Evolutionary conservation across 1,140 invertebrate species (phyloP), one percentile per base, ranked within the genome.

Genomic region (Coenobita brevimanus): DNA sequence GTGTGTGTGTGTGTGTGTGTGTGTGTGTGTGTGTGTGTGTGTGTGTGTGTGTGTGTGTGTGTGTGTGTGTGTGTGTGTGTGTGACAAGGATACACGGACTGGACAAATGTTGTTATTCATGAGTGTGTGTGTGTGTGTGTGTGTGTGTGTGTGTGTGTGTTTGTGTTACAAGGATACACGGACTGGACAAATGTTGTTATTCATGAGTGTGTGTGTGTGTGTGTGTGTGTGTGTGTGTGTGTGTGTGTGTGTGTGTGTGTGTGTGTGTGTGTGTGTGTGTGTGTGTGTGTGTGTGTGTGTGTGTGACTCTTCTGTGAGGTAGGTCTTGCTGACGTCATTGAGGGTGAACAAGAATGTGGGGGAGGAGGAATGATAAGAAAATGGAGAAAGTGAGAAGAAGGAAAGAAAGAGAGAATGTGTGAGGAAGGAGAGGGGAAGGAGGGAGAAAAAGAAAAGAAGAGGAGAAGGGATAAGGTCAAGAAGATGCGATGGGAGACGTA

Each of bases 181-280:
- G 24, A 15, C 1, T 10, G 15, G 36, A 33, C 62, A 33, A 67
- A n/a, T n/a, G n/a, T n/a, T n/a, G 62, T 15, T 24, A 57, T 57
- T 57, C n/a, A 57, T 10, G 54, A 10, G n/a, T 13, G 54, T 10
- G 36, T 30, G n/a, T n/a, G n/a, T n/a, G n/a, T n/a, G n/a, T 24
- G 10, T 24, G 27, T 33, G 36, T 67, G 62, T 2, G 1, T 21
- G n/a, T 1, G 62, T 67, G 2, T 67, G 62, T 67, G 62, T 67
- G 62, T 67, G 15, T 67, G 62, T 21, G 62, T 67, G 62, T 67
- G 62, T 67, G 62, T 67, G 62, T 67, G 62, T 67, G 62, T 67
- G 62, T 67, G 62, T 67, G 62, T 67, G 62, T 67, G 17, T 67
- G 62, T 64, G 62, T 64, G 3, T 64, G 17, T 64, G 62, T 64